Evolutionary conservation across 1,140 invertebrate species (phyloP).

Genomic region (Odontomachus brunneus): DNA sequence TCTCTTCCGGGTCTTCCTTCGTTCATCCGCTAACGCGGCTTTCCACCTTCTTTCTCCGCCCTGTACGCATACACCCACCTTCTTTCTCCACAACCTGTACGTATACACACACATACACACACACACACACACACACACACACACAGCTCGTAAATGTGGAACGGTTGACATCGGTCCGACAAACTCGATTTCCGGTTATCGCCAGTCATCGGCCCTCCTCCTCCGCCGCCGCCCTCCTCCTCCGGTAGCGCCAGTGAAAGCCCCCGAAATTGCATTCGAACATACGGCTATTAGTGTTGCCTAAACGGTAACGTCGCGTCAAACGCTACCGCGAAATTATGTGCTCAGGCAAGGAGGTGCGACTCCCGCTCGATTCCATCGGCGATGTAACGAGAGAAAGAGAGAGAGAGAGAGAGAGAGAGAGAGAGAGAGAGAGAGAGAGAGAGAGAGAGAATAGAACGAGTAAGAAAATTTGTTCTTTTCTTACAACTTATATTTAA

Average conservation of each 20-base stretch:
- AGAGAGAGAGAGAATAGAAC: too few relatives aligned
- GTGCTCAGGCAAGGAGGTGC: not conserved
- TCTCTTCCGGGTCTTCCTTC: not conserved
- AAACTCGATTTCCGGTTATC: constrained; percentile 77
- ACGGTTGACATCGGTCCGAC: constrained; percentile 49
- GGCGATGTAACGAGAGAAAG: not conserved
- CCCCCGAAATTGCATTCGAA: constrained; percentile 73
- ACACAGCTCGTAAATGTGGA: not conserved
- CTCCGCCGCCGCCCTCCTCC: not conserved
- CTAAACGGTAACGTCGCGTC: constrained; percentile 53
- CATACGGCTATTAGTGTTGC: constrained; percentile 59
- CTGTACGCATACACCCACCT: not conserved
- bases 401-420: not conserved
- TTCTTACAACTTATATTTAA: too few relatives aligned
- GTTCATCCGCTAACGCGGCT: not conserved
- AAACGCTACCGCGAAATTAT: constrained; percentile 41
- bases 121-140: too few relatives aligned
- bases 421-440: too few relatives aligned
- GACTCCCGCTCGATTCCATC: too few relatives aligned
- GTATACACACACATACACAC: too few relatives aligned
- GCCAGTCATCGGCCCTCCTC: constrained; percentile 59
- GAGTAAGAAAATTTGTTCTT: too few relatives aligned
- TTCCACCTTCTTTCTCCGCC: constrained; percentile 10
- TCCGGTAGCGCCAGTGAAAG: constrained; percentile 51
- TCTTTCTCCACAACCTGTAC: too few relatives aligned